phyloP scores from a whole-genome alignment of 2,888 invertebrate species.

The Entomobrya proxima region DNA sequence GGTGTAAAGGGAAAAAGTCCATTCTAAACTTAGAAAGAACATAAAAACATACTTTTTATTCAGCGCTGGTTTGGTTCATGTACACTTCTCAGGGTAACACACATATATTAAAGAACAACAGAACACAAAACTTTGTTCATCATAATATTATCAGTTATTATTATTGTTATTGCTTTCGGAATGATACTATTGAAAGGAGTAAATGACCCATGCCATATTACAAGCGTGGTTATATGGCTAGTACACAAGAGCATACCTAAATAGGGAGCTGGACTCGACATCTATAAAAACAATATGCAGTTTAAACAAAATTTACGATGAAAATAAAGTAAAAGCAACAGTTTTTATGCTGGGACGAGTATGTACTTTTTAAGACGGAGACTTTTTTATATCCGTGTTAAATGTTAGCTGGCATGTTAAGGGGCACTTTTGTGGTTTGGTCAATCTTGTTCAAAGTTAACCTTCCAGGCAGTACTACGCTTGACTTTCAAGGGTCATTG shows the following conservation, averaged over 20 bases:
- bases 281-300: slow-evolving; percentile 32
- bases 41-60: slow-evolving; percentile 24
- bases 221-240: too few species aligned
- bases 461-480: neutral
- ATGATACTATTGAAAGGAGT: slow-evolving; percentile 55
- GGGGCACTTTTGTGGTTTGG: neutral
- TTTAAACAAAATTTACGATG: slow-evolving; percentile 42
- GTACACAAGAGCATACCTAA: neutral
- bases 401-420: neutral
- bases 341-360: slow-evolving; percentile 6
- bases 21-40: neutral
- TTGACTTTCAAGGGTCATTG: too few species aligned
- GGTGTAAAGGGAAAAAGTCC: neutral
- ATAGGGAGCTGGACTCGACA: neutral
- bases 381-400: neutral
- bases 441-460: neutral
- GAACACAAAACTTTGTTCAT: slow-evolving; percentile 13
- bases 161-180: slow-evolving; percentile 59
- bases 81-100: too few species aligned
- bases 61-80: neutral
- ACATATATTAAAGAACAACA: neutral
- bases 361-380: neutral
- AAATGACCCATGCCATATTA: slow-evolving; percentile 30
- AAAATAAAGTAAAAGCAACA: slow-evolving; percentile 29
- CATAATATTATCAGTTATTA: slow-evolving; percentile 1